These are phyloP conservation scores for Acanthosoma haemorrhoidale DNA, from an alignment of 2,888 invertebrate genomes.

Conservation along the genomic window DNA sequence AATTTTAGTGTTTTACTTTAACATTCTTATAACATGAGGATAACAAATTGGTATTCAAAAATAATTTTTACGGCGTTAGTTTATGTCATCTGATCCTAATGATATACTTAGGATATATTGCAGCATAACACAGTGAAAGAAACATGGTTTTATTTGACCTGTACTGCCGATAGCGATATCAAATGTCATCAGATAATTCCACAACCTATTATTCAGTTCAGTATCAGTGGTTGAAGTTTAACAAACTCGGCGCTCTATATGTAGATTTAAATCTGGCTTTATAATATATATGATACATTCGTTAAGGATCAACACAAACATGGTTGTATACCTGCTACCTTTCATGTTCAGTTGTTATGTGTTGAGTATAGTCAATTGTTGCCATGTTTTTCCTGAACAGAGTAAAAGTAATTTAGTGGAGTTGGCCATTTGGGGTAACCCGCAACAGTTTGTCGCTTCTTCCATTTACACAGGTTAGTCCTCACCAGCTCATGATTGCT, in stretches of 20 bases:
- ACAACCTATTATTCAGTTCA: not conserved
- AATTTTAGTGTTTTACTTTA: too few relatives aligned
- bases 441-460: constrained; percentile 30
- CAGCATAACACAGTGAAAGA: too few relatives aligned
- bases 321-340: not conserved
- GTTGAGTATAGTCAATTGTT: not conserved
- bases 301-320: not conserved
- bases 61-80: too few relatives aligned
- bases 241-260: too few relatives aligned
- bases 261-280: too few relatives aligned
- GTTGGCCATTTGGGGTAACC: constrained; percentile 25
- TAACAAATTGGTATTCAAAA: too few relatives aligned
- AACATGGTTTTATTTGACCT: not conserved
- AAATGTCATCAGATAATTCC: not conserved
- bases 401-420: not conserved
- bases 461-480: constrained; percentile 34
- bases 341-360: not conserved
- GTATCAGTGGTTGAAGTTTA: too few relatives aligned
- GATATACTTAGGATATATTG: too few relatives aligned
- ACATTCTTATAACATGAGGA: too few relatives aligned
- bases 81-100: too few relatives aligned
- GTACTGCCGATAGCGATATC: not conserved
- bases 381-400: constrained; percentile 13
- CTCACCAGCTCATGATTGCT: not conserved
- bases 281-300: too few relatives aligned